A percentile compares a stretch with the other conserved stretches of the same genome.
Evolutionary conservation across 2,888 invertebrate species (phyloP).

Genomic region (Pachycephus smyrnensis): DNA sequence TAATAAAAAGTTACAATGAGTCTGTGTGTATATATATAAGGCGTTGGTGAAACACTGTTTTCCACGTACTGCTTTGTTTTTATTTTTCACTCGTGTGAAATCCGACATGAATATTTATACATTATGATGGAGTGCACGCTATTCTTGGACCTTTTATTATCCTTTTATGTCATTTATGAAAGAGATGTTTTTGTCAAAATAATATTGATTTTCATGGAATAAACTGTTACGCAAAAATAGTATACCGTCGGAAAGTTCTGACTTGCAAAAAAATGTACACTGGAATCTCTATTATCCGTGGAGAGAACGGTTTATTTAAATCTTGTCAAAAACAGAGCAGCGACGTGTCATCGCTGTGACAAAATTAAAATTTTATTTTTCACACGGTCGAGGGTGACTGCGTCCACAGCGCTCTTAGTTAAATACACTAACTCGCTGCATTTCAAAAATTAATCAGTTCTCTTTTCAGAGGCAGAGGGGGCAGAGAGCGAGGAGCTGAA

Average conservation of each 20-base stretch:
- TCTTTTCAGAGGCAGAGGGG: too few relatives aligned
- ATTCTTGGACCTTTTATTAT: background rate
- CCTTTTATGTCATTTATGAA: background rate
- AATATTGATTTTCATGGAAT: background rate
- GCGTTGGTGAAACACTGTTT: too few relatives aligned
- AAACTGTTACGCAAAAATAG: background rate
- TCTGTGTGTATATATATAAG: background rate
- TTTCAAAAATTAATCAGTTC: background rate
- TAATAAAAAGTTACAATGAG: background rate
- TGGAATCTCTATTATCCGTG: background rate
- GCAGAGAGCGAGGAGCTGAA: too few relatives aligned
- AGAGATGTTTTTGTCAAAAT: background rate
- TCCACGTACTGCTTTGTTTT: too few relatives aligned
- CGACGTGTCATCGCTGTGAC: background rate
- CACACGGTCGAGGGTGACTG: background rate
- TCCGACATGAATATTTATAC: background rate
- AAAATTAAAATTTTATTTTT: background rate
- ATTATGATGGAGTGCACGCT: background rate
- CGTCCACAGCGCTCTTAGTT: background rate
- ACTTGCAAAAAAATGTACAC: background rate
- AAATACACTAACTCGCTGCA: background rate
- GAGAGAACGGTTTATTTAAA: background rate
- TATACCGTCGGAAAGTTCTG: background rate
- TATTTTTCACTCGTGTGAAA: too few relatives aligned
- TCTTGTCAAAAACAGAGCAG: background rate